Base-by-base conservation (phyloP, 2,888 invertebrate species). In the Stratiomys singularior region DNA sequence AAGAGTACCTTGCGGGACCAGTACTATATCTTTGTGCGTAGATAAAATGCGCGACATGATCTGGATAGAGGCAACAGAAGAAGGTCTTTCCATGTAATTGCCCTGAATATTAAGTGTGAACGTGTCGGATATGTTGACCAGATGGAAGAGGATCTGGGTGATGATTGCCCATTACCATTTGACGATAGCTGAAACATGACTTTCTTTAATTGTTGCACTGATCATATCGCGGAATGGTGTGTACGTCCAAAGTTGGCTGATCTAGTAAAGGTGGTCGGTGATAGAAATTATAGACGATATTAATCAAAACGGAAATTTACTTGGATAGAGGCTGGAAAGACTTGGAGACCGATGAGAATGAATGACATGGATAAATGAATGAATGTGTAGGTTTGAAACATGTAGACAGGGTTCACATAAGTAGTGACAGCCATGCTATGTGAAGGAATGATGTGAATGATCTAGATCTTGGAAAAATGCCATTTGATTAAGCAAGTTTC, bases 21-120 rank as follows among this genome's bases (percentile, higher is more conserved):
- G 64, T 30, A 30, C 64, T 64, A 25, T 52, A 23, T 64, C 64
- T 64, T n/a, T 23, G 25, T 11, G 13, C 1, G 30, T 23, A 25
- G n/a, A 28, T n/a, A n/a, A 30, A 13, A 30, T 69, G 69, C 69
- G 47, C 46, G 69, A 69, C 69, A 69, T 69, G 69, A 69, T 69
- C 47, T 37, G 37, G 37, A 37, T 37, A 37, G 37, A 23, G 69
- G n/a, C n/a, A n/a, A n/a, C n/a, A n/a, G 44, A 69, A 69, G 69
- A 69, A 74, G 74, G 74, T 74, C 58, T 69, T 44, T 15, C 60
- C 47, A 25, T 37, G 74, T n/a, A 58, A 74, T 74, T 74, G 74
- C 58, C 74, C 74, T 74, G 74, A 74, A 74, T 74, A 74, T 74
- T 60, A 74, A 74, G 74, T 74, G 56, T 52, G 74, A 58, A 74